Evolutionary conservation across 2,113 vertebrate species (phyloP), one percentile per base, ranked within the genome.

Genomic region (Mesoclemmys tuberculata): DNA sequence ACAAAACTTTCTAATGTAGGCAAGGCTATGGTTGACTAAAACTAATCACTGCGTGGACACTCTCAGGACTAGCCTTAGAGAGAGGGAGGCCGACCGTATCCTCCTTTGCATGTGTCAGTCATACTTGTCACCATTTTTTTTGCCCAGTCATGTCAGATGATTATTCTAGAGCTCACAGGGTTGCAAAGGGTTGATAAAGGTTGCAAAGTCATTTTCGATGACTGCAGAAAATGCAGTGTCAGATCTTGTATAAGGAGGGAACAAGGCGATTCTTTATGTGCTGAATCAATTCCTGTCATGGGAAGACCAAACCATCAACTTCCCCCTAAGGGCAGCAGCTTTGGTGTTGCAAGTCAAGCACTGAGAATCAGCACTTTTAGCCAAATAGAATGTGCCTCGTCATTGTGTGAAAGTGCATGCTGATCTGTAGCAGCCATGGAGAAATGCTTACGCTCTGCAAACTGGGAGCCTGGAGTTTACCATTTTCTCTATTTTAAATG

Each of bases 161-260:
- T 52, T 5, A 2, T 2, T 61, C 18, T 4, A 5, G 48, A 14
- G 4, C n/a, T 14, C 11, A 7, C 10, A 55, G 48, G 21, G 24
- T 48, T 2, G 81, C 46, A 46, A 46, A 46, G 46, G 46, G 4
- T 46, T 0, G 48, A 6, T 0, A 31, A 35, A 0, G 8, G 58
- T 74, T 48, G 85, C 85, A 27, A 2, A 14, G 24, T 1, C 2
- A 29, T 46, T 78, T 35, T 79, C 10, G 8, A 2, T 80, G n/a
- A n/a, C n/a, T n/a, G 74, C 61, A 35, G 55, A 26, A 77, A 44
- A 22, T 3, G 13, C 54, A 6, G 75, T 55, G 44, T 12, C 21
- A 8, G 61, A 52, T 6, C 7, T 0, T 26, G 68, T 2, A 0
- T 6, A 1, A 58, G 85, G 4, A 8, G 11, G 27, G 9, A 13